Conservation (phyloP, 2,888 invertebrate genomes). For the Diabrotica balteata region DNA sequence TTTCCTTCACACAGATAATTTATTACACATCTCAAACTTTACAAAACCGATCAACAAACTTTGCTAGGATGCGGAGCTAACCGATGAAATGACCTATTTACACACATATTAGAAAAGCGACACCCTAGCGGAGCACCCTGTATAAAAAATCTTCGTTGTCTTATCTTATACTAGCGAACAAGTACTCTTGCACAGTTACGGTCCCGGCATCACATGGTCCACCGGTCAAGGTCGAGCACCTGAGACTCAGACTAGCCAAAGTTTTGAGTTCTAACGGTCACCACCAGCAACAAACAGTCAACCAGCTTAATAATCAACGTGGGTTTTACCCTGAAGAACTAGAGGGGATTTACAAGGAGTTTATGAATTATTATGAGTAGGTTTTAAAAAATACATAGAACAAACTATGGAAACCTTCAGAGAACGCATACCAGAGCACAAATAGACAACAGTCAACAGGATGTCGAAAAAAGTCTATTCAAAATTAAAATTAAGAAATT, state of each 20-base stretch:
- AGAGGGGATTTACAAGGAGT: no score
- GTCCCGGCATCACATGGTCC: slow-evolving; percentile 40
- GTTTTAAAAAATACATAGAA: no score
- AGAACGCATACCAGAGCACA: no score
- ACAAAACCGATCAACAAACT: no score
- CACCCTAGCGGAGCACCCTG: slow-evolving; percentile 13
- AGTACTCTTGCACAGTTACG: slow-evolving; percentile 34
- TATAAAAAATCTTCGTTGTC: slow-evolving; percentile 10
- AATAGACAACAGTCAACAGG: no score
- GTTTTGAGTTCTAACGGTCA: slow-evolving; percentile 8
- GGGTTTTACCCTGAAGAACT: no score
- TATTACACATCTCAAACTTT: no score
- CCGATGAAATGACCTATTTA: slow-evolving; percentile 6
- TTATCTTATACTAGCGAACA: slow-evolving; percentile 11
- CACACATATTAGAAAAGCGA: slow-evolving; percentile 6
- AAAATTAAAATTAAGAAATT: no score
- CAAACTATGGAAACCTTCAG: no score
- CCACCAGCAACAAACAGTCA: slow-evolving; percentile 1
- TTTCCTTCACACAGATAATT: no score
- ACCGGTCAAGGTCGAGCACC: slow-evolving; percentile 57
- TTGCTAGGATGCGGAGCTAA: not conserved
- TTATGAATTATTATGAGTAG: no score
- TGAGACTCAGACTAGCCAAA: slow-evolving; percentile 38
- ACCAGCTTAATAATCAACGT: not conserved
- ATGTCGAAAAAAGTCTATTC: no score